Conservation (phyloP, 1,140 invertebrate genomes). For the Sarcophaga peregrina region DNA sequence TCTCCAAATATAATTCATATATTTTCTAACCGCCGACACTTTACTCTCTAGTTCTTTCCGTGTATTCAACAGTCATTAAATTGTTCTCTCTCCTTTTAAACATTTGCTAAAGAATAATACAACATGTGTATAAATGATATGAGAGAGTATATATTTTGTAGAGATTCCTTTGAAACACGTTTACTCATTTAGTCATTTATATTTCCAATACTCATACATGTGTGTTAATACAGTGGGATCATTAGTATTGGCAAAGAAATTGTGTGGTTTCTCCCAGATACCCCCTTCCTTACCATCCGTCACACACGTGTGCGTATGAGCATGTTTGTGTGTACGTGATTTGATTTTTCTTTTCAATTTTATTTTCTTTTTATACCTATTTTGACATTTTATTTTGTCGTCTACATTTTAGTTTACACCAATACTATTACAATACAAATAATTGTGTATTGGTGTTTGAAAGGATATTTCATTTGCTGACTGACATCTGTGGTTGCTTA, state of each 20-base stretch:
- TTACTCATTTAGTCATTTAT: background rate
- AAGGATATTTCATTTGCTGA: background rate
- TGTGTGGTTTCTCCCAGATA: no score
- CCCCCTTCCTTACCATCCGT: no score
- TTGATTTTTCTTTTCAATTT: conserved; percentile 1
- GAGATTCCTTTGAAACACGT: no score
- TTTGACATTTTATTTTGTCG: conserved; percentile 31
- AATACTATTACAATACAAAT: conserved; percentile 15
- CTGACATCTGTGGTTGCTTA: conserved; percentile 39
- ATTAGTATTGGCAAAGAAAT: no score
- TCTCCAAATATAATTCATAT: conserved; percentile 17
- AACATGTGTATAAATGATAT: background rate
- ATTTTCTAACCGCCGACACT: background rate
- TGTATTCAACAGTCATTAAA: conserved; percentile 36
- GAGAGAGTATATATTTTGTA: background rate
- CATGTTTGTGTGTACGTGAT: conserved; percentile 7
- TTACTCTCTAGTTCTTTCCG: background rate
- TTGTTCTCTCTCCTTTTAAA: background rate
- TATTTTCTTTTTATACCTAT: background rate
- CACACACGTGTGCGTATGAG: background rate
- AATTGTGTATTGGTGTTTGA: background rate
- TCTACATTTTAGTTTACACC: background rate
- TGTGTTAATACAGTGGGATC: no score
- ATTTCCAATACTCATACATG: no score
- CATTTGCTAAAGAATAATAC: background rate